Base-by-base conservation (phyloP, 2,888 invertebrate genomes). In the Phengaris arion region DNA sequence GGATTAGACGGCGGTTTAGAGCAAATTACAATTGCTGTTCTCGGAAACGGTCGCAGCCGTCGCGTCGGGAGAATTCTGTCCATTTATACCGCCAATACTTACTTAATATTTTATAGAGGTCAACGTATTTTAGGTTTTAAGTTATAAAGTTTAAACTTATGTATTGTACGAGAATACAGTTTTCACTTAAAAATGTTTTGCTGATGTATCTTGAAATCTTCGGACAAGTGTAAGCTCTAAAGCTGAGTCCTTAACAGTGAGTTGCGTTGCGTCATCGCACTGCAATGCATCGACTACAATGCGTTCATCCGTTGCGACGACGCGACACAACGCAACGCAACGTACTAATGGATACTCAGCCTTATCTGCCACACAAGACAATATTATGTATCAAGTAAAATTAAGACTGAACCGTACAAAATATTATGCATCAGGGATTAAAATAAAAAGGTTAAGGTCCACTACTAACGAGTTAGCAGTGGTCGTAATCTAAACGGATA, bases 11-110 rank as follows among this genome's bases (percentile, higher is more conserved):
- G 68, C 78, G 75, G 59, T 76, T 78, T 76, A 79, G 77, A 76
- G 79, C 80, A 81, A 80, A 79, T 81, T 80, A 80, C 81, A 81
- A 80, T 81, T 81, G 80, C 81, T 76, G 75, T 79, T 81, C 80
- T 78, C 73, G 78, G 81, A 81, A 81, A 75, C 76, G 74, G 76
- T 76, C 75, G 74, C 75, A 74, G 75, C 78, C 73, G 77, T 76
- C 75, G 77, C 73, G 77, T 76, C 75, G 77, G 75, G 75, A 72
- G 76, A 75, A 74, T 45, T 75, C 76, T 73, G 64, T 78, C 78
- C 78, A 76, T 78, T 78, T 78, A 78, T 75, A 10, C 64, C 64
- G 64, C 64, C 64, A 64, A 64, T 64, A 64, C 59, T 22, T 64
- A 12, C 22, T 6, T 64, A 64, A 10, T 64, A 64, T 35, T 64